phyloP scores from a whole-genome alignment of 37 sponge, comb jelly and placozoan species.

The Dysidea cf. avara region DNA sequence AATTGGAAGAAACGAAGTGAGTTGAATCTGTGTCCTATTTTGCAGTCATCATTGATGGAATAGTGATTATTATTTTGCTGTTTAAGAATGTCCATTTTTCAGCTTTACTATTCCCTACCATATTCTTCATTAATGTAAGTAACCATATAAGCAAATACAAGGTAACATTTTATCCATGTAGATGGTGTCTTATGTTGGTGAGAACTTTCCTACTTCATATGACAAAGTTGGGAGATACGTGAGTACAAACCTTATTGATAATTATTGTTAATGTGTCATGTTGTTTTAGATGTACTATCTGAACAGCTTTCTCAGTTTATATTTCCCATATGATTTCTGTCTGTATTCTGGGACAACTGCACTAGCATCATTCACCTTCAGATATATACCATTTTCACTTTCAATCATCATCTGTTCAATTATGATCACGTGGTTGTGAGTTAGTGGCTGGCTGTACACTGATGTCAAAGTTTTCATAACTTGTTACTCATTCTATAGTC shows the following conservation, averaged over 20 bases:
- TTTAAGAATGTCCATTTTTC: slow-evolving; percentile 27
- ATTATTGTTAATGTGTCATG: not conserved
- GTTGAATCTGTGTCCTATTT: not conserved
- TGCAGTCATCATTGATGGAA: slow-evolving; percentile 20
- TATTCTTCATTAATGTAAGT: slow-evolving; percentile 67
- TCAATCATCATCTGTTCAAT: slow-evolving; percentile 32
- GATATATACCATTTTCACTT: slow-evolving; percentile 47
- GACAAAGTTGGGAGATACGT: slow-evolving; percentile 44
- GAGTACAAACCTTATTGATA: not conserved
- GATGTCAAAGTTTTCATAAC: too few species aligned
- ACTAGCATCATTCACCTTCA: slow-evolving; percentile 46
- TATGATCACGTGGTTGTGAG: too few species aligned
- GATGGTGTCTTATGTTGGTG: slow-evolving; percentile 48
- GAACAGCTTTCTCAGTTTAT: slow-evolving; percentile 55
- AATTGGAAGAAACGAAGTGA: not conserved
- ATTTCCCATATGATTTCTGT: slow-evolving; percentile 83
- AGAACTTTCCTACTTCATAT: slow-evolving; percentile 51
- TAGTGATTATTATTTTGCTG: slow-evolving; percentile 3
- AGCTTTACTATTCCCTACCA: slow-evolving; percentile 25
- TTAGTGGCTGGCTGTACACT: too few species aligned
- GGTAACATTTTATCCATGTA: too few species aligned
- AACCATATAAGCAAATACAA: too few species aligned
- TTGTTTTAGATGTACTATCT: slow-evolving; percentile 53
- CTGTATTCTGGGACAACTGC: slow-evolving; percentile 48
- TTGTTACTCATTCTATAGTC: too few species aligned